Conservation (phyloP, 92 coral and sea anemone genomes). For the Porites cylindrica region DNA sequence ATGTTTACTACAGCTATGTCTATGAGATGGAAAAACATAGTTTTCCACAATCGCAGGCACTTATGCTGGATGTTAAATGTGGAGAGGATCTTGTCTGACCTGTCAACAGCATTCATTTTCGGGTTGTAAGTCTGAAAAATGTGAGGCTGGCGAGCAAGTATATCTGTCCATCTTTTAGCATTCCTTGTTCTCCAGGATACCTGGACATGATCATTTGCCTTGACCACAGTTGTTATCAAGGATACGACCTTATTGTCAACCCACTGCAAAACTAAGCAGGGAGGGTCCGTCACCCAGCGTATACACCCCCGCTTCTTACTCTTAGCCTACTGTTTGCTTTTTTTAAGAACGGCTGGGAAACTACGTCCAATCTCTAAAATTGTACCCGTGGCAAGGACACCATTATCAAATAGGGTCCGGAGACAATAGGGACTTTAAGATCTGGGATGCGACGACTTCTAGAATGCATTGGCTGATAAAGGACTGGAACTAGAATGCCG, state of each 20-base stretch:
- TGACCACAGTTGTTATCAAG: conserved; percentile 43
- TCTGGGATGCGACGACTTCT: no score
- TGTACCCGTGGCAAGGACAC: conserved; percentile 57
- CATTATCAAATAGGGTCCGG: conserved; percentile 9
- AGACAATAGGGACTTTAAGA: no score
- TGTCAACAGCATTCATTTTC: no score
- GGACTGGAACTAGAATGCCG: no score
- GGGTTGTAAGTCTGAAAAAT: no score
- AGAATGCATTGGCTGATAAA: no score
- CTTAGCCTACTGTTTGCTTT: conserved; percentile 63
- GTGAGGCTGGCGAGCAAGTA: no score
- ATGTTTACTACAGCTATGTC: conserved; percentile 36
- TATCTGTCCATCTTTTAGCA: no score
- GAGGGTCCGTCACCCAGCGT: conserved; percentile 48
- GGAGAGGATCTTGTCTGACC: no score
- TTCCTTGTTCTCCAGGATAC: conserved; percentile 24
- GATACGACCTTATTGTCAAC: conserved; percentile 51
- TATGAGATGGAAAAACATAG: neutral
- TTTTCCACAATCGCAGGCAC: neutral
- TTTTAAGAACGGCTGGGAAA: conserved; percentile 44
- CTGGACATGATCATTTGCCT: conserved; percentile 37
- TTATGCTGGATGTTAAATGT: no score
- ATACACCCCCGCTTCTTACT: conserved; percentile 38
- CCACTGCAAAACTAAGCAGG: conserved; percentile 56
- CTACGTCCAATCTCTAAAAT: conserved; percentile 28